Percentiles rank a stretch among this genome's conserved stretches.
phyloP scores from a whole-genome alignment of 1,140 invertebrate species.

The Diploscapter pachys region DNA sequence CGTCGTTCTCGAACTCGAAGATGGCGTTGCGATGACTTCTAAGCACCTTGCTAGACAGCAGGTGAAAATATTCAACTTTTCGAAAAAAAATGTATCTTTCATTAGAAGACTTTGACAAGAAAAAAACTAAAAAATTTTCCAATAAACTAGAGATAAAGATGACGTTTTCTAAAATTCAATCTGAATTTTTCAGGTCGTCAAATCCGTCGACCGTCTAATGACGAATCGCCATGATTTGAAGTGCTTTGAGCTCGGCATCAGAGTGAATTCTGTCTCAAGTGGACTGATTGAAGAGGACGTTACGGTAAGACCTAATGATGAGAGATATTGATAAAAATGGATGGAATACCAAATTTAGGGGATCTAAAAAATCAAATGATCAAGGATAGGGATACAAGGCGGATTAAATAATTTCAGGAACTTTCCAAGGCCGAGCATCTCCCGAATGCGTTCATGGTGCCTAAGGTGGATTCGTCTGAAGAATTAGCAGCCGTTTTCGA shows the following conservation, averaged over 20 bases:
- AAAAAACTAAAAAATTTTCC: too few relatives aligned
- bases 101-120: not conserved
- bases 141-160: too few relatives aligned
- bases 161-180: too few relatives aligned
- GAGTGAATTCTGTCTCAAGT: conserved; percentile 69
- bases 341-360: too few relatives aligned
- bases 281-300: conserved; percentile 68
- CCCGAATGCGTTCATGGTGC: conserved; percentile 68
- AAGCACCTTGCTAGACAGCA: conserved; percentile 62
- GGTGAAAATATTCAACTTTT: conserved; percentile 23
- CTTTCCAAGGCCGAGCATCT: conserved; percentile 63
- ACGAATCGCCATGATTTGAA: conserved; percentile 36
- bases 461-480: conserved; percentile 67
- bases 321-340: not conserved
- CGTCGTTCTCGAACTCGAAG: conserved; percentile 72
- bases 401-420: conserved; percentile 32
- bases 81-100: conserved; percentile 4
- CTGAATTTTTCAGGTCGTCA: too few relatives aligned
- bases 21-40: conserved; percentile 70
- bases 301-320: conserved; percentile 27
- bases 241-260: conserved; percentile 66
- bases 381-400: too few relatives aligned
- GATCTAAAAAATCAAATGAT: too few relatives aligned
- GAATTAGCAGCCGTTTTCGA: conserved; percentile 60
- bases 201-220: too few relatives aligned